Base-by-base conservation (phyloP, 2,113 vertebrate genomes). In the Pseudopipra pipra region DNA sequence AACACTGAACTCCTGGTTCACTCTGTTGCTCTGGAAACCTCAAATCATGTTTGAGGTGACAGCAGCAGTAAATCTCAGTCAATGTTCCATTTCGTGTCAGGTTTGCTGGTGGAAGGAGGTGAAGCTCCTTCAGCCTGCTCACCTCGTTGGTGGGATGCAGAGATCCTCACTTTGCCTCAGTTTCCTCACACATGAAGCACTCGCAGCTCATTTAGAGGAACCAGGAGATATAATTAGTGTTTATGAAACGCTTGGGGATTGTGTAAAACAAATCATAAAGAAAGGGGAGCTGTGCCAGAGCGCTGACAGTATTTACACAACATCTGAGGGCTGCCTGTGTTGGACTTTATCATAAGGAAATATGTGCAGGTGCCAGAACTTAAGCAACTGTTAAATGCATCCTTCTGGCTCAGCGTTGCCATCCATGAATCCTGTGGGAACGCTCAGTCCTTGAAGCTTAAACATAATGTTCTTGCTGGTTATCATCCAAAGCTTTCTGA, bases 171-270 rank as follows among this genome's bases (percentile, higher is more conserved):
- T 87, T n/a, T 65, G 70, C 78, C 78, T 70, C 66, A 4, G 30
- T 51, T 95, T 74, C 73, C 61, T 78, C 47, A 51, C 33, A 5
- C 1, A 2, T 18, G 39, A 39, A 90, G 55, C 65, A 5, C 83
- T 87, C 3, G 0, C 65, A 5, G 33, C 81, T 84, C 6, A 1
- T 59, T 86, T 33, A 30, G 93, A 65, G 76, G 65, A 59, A 55
- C 1, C 0, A 1, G 44, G 72, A 93, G 90, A 77, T 14, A 71
- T 12, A 84, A 94, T 92, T 84, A 75, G 61, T 52, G 56, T 88
- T 97, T 95, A 80, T 91, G 90, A 90, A 96, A 70, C 75, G 67
- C 63, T 85, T 44, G 95, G 61, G 85, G 68, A 81, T 93, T 94
- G 95, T 95, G 90, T 73, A 90, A 91, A 96, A 83, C 63, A 85